Evolutionary conservation across 53 echinoderm and acorn worm species (phyloP).

Genomic region (Zoroaster sp.): DNA sequence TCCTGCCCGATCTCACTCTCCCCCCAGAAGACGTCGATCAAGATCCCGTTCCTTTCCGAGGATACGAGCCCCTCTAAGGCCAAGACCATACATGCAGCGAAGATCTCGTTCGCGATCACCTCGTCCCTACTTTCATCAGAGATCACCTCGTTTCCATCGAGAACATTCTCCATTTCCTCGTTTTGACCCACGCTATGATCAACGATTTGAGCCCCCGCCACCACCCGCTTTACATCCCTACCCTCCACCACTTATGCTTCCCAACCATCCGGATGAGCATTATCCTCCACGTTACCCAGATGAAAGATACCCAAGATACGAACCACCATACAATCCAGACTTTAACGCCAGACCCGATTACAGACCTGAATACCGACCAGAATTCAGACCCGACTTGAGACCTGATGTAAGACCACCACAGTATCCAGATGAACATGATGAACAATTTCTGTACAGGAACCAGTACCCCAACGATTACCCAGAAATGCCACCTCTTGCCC

Average conservation of each 20-base stretch:
- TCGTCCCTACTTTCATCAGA: constrained; percentile 60
- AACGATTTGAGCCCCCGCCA: constrained; percentile 50
- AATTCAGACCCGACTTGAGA: constrained; percentile 32
- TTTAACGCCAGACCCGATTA: constrained; percentile 30
- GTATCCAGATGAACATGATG: constrained; percentile 35
- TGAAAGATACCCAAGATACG: constrained; percentile 46
- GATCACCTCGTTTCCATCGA: constrained; percentile 57
- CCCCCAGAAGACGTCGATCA: constrained; percentile 39
- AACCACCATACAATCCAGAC: constrained; percentile 24
- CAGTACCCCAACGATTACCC: constrained; percentile 37
- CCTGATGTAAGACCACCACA: constrained; percentile 25
- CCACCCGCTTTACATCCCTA: constrained; percentile 12
- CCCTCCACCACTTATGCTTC: constrained; percentile 41
- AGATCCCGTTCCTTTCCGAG: constrained; percentile 56
- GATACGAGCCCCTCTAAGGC: constrained; percentile 62
- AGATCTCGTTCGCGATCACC: constrained; percentile 72
- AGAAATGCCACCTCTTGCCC: constrained; percentile 42
- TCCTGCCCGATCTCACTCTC: constrained; percentile 18
- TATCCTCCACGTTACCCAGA: constrained; percentile 39
- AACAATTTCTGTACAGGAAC: constrained; percentile 33
- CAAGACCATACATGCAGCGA: constrained; percentile 57
- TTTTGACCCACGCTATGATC: constrained; percentile 58
- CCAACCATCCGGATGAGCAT: constrained; percentile 13
- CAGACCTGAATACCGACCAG: constrained; percentile 38
- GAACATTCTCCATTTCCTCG: constrained; percentile 46